A percentile compares a stretch with the other conserved stretches of the same genome.
Evolutionary conservation across 2,797 vertebrate genomes (phyloP).

Genomic region (Lutjanus campechanus): DNA sequence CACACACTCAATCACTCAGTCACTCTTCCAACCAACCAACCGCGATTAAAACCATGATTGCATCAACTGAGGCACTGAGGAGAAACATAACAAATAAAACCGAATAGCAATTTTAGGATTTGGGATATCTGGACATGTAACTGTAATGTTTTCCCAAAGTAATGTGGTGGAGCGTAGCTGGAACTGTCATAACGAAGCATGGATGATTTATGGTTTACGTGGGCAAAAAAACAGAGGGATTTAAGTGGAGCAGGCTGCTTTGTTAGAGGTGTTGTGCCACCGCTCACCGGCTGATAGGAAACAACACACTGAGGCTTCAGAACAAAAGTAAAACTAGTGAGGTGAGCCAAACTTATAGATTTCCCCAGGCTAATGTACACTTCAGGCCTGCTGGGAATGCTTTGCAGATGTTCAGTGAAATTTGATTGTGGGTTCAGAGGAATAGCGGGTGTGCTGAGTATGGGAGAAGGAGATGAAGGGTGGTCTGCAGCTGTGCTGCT

Average conservation of each 20-base stretch:
- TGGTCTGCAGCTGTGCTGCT: constrained; percentile 24
- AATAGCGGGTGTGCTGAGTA: constrained; percentile 7
- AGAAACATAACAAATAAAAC: constrained; percentile 50
- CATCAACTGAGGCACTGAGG: constrained; percentile 44
- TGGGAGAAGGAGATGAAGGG: background rate
- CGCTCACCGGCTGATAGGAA: constrained; percentile 46
- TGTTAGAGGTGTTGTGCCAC: constrained; percentile 59
- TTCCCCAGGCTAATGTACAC: constrained; percentile 62
- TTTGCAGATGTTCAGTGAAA: constrained; percentile 60
- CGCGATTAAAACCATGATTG: constrained; percentile 63
- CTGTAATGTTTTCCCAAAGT: constrained; percentile 64
- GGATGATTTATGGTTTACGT: constrained; percentile 80
- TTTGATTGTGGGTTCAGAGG: constrained; percentile 53
- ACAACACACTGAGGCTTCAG: constrained; percentile 56
- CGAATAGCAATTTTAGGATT: constrained; percentile 51
- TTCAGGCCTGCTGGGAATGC: constrained; percentile 58
- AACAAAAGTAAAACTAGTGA: constrained; percentile 56
- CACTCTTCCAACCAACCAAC: constrained; percentile 37
- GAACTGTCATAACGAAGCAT: constrained; percentile 74
- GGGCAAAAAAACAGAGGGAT: constrained; percentile 55
- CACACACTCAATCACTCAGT: constrained; percentile 17
- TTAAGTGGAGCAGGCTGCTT: constrained; percentile 64
- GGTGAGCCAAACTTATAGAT: constrained; percentile 53
- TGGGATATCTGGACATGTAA: constrained; percentile 63
- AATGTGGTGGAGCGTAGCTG: constrained; percentile 61